Base-by-base conservation (phyloP, 2,888 invertebrate species). In the Agriotes lineatus region DNA sequence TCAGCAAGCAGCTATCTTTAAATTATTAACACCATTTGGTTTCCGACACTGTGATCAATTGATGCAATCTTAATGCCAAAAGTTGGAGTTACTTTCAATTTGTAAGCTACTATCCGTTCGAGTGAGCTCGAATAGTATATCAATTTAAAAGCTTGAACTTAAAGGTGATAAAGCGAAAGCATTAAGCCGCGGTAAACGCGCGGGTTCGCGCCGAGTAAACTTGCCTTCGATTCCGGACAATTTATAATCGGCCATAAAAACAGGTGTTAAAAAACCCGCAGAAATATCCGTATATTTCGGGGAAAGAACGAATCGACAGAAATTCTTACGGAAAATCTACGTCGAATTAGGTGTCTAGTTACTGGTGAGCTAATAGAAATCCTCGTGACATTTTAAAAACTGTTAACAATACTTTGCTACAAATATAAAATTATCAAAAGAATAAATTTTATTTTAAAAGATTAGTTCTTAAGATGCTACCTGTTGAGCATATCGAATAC, bases 21-120 rank as follows among this genome's bases (percentile, higher is more conserved):
- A 67, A 67, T 67, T 67, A 67, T 67, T 67, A 67, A 67, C 67
- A 61, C 62, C 62, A 67, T 67, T 62, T 62, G 48, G 50, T 50
- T 57, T 62, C 62, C 62, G 65, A 65, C 65, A 59, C 52, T 39
- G 48, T 59, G 65, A 65, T 59, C 58, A 65, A 65, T 65, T 65
- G 65, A 65, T 65, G 59, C 59, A 65, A 65, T 65, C 65, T 65
- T 65, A 58, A 59, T 65, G 65, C 59, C 58, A 59, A 65, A 65
- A 64, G 64, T 65, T 58, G 59, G 59, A 65, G 54, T 50, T 65
- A 59, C 58, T 65, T 65, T 65, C 65, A 59, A 65, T 65, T 65
- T 65, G 65, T 65, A 59, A 65, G 57, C 45, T 64, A 56, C 63
- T 42, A 63, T 61, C 61, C 61, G 61, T 61, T 61, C 61, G 61